Percentiles rank a stretch among this genome's conserved stretches.
Conservation (phyloP, 2,113 vertebrate species). For the Argyrosomus japonicus region DNA sequence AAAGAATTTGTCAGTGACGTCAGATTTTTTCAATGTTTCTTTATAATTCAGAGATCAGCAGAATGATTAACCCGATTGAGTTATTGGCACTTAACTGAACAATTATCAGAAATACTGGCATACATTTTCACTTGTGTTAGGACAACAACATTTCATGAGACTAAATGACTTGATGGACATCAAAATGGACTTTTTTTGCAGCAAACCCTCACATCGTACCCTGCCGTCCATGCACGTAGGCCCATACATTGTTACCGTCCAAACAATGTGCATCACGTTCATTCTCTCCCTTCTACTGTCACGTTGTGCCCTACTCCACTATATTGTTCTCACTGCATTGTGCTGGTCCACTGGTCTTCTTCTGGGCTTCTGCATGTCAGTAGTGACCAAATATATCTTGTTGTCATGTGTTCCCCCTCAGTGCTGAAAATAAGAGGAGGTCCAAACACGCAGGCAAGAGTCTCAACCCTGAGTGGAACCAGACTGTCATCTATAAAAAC, state of each 20-base stretch:
- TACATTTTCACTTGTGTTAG: conserved; percentile 22
- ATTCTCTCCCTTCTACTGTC: conserved; percentile 55
- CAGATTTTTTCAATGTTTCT: neutral
- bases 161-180: conserved; percentile 44
- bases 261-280: conserved; percentile 68
- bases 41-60: neutral
- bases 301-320: conserved; percentile 39
- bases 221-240: conserved; percentile 65
- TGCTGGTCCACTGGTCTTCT: conserved; percentile 31
- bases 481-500: conserved; percentile 99
- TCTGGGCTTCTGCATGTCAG: conserved; percentile 7
- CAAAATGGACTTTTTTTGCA: conserved; percentile 76
- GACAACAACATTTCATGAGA: neutral
- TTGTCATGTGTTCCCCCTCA: conserved; percentile 76
- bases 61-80: neutral
- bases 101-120: neutral
- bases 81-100: neutral
- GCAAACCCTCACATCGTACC: conserved; percentile 52
- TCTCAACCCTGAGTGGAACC: conserved; percentile 98
- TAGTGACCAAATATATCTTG: conserved; percentile 41
- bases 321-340: conserved; percentile 37
- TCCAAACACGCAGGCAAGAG: conserved; percentile 95
- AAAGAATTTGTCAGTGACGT: neutral
- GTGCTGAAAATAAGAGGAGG: conserved; percentile 96
- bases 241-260: conserved; percentile 53